Base-by-base conservation (phyloP, 2,888 invertebrate genomes). In the Orthosia incerta region DNA sequence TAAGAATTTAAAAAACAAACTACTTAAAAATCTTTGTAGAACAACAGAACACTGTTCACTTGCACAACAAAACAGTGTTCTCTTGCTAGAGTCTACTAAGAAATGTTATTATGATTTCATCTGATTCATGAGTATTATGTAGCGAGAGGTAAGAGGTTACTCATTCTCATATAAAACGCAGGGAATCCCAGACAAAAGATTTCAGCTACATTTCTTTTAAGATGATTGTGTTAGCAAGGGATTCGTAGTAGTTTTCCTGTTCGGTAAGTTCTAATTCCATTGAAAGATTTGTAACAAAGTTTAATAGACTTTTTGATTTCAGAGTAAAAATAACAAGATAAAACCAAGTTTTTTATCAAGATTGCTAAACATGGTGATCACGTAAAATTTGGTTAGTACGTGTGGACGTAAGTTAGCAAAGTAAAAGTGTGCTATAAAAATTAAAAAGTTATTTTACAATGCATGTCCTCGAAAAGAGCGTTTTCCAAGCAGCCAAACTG, bases 101-200 rank as follows among this genome's bases (percentile, higher is more conserved):
- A 63, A 77, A 50, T 55, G 62, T 0, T 9, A 26, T 23, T 20
- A 48, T 20, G n/a, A 60, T 45, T 12, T 15, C 0, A 13, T 61
- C 3, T 78, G 62, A 67, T 3, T 65, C 56, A 78, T 46, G 7
- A 45, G 16, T 20, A 56, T 4, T 48, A 20, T 48, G 26, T 53
- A 26, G 20, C 13, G 48, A 18, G 16, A 2, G 4, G 46, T 68
- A 65, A 68, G 13, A 2, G 7, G 46, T 74, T 74, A 68, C 51
- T 68, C 48, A 64, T 72, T 46, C 50, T 23, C 7, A 20, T 31
- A 62, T 3, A 12, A 4, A 20, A 9, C 50, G 12, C 9, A 7
- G 78, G 78, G 68, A 78, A 68, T 78, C 61, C 74, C 74, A 56
- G 26, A 56, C 50, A n/a, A 68, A 60, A 31, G 20, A 64, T 26